Conservation (phyloP, 1,140 invertebrate genomes). For the Acromyrmex heyeri region DNA sequence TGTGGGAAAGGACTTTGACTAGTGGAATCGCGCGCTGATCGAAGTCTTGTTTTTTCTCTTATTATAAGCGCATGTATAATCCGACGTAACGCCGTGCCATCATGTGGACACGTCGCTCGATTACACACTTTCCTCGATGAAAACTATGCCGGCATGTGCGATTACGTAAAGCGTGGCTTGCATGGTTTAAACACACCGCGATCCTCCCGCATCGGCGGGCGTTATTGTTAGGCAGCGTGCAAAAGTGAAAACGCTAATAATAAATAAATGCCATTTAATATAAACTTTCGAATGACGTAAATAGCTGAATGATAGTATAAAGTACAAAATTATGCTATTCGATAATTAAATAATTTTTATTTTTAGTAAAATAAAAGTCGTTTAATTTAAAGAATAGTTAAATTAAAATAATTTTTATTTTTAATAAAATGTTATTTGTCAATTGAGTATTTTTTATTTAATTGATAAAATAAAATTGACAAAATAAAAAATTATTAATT, state of each 20-base stretch:
- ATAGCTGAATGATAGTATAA: neutral
- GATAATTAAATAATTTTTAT: neutral
- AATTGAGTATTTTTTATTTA: too few species aligned
- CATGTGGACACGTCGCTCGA: neutral
- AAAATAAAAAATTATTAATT: too few species aligned
- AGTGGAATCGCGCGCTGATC: neutral
- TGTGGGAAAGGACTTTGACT: neutral
- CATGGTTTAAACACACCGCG: neutral
- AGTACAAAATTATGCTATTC: neutral
- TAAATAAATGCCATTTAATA: neutral
- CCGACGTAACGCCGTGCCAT: neutral
- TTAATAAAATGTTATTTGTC: too few species aligned
- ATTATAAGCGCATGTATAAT: neutral
- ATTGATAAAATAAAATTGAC: too few species aligned
- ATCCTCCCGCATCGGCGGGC: conserved; percentile 24
- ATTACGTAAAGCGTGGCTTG: conserved; percentile 27
- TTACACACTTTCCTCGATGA: conserved; percentile 8
- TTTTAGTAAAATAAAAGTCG: too few species aligned
- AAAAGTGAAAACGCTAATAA: conserved; percentile 26
- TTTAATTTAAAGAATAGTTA: too few species aligned
- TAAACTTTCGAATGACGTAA: neutral
- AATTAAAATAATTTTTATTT: too few species aligned
- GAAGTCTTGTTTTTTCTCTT: conserved; percentile 1
- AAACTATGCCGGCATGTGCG: conserved; percentile 20
- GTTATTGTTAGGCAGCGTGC: neutral